Percentiles rank a stretch among this genome's conserved stretches.
phyloP scores from a whole-genome alignment of 2,888 invertebrate species.

The Pyrochroa serraticornis region DNA sequence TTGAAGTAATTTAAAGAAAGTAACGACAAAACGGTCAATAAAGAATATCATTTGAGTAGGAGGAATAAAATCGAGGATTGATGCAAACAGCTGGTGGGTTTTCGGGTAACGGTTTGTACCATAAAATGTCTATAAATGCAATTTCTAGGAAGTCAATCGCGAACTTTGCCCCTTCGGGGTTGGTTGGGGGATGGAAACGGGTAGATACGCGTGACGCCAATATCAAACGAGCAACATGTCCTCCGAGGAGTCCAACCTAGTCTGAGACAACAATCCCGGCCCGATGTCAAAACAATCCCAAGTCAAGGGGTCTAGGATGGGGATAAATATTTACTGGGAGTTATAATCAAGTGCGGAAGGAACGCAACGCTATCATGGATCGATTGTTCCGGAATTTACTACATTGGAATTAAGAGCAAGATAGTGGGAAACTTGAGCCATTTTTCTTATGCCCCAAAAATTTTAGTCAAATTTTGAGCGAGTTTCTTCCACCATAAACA shows the following conservation, averaged over 20 bases:
- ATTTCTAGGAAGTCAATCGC: conserved; percentile 34
- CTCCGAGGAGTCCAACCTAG: conserved; percentile 12
- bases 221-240: conserved; percentile 13
- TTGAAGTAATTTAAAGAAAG: conserved; percentile 30
- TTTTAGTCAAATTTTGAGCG: too few relatives aligned
- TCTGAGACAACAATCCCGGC: conserved; percentile 15
- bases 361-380: too few relatives aligned
- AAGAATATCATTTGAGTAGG: conserved; percentile 31
- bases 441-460: too few relatives aligned
- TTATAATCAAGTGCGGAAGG: conserved; percentile 3
- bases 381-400: too few relatives aligned
- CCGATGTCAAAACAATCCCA: conserved; percentile 13
- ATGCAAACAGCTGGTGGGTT: conserved; percentile 32
- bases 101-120: conserved; percentile 30
- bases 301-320: conserved; percentile 3
- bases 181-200: conserved; percentile 11
- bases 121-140: conserved; percentile 34
- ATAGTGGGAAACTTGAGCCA: too few relatives aligned
- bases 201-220: conserved; percentile 19
- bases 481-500: too few relatives aligned
- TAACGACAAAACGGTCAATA: conserved; percentile 32
- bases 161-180: conserved; percentile 20
- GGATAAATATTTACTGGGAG: conserved; percentile 15
- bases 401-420: background rate
- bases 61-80: conserved; percentile 33